A percentile compares a stretch with the other conserved stretches of the same genome.
Conservation (phyloP, 2,888 invertebrate genomes). For the Parochlus steinenii region DNA sequence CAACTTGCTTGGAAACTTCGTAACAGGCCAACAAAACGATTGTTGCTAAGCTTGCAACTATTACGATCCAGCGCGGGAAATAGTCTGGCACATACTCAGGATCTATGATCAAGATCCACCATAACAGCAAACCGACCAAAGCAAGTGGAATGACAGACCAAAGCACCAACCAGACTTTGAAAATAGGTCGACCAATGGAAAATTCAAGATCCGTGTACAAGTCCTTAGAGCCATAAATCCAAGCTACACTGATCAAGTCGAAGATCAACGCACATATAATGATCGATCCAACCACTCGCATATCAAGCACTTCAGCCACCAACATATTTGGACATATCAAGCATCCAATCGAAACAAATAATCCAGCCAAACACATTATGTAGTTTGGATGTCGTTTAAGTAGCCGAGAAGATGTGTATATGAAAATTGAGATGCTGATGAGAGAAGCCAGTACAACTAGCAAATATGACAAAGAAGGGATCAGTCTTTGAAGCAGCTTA, state of each 20-base stretch:
- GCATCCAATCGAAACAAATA: conserved; percentile 25
- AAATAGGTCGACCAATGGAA: conserved; percentile 29
- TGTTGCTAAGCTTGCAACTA: conserved; percentile 23
- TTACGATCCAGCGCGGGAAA: conserved; percentile 29
- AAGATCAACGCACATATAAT: conserved; percentile 26
- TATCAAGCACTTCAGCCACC: conserved; percentile 25
- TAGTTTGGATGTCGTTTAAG: conserved; percentile 28
- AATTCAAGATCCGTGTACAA: conserved; percentile 30
- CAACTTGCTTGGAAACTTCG: conserved; percentile 30
- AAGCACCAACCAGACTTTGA: conserved; percentile 26
- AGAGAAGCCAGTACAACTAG: conserved; percentile 26
- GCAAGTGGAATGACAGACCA: conserved; percentile 29
- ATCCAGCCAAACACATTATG: conserved; percentile 25
- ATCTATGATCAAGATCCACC: conserved; percentile 28
- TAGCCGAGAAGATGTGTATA: conserved; percentile 27
- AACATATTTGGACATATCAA: conserved; percentile 25
- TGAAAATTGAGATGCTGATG: conserved; percentile 24
- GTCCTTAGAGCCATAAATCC: conserved; percentile 31
- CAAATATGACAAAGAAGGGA: conserved; percentile 24
- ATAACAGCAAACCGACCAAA: conserved; percentile 26
- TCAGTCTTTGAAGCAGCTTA: conserved; percentile 18
- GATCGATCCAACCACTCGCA: conserved; percentile 27
- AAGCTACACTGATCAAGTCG: conserved; percentile 27
- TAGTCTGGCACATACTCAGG: conserved; percentile 20
- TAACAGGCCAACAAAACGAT: conserved; percentile 25